Percentiles rank a stretch among this genome's conserved stretches.
Conservation (phyloP, 1,140 invertebrate species). For the Sminthurinus signatus region DNA sequence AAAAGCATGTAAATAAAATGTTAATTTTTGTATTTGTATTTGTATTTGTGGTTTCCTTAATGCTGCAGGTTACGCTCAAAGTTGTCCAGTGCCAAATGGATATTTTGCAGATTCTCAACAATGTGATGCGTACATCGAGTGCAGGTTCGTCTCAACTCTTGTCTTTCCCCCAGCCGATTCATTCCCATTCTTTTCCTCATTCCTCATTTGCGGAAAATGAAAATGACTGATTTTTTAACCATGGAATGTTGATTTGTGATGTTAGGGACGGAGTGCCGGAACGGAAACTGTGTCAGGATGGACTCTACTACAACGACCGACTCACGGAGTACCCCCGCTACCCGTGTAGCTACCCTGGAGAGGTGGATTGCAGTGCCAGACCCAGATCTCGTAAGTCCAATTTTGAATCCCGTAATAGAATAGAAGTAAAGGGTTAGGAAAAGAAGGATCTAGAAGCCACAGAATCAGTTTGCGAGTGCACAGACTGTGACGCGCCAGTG, state of each 20-base stretch:
- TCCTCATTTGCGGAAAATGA: too few species aligned
- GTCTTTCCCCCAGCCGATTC: too few species aligned
- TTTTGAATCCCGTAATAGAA: neutral
- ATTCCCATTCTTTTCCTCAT: neutral
- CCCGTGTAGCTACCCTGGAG: slow-evolving; percentile 71
- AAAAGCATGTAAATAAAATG: too few species aligned
- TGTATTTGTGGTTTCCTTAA: too few species aligned
- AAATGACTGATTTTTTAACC: too few species aligned
- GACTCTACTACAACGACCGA: slow-evolving; percentile 71
- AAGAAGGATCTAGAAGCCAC: too few species aligned
- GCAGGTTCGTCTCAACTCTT: too few species aligned
- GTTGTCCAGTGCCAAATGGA: slow-evolving; percentile 10
- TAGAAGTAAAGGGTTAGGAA: too few species aligned
- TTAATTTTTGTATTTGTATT: too few species aligned
- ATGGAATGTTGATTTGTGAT: too few species aligned
- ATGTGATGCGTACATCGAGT: slow-evolving; percentile 67
- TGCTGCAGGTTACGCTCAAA: slow-evolving; percentile 1
- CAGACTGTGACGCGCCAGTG: too few species aligned
- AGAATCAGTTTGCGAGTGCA: too few species aligned
- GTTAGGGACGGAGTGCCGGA: slow-evolving; percentile 53
- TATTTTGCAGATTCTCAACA: slow-evolving; percentile 60
- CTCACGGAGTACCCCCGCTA: slow-evolving; percentile 58
- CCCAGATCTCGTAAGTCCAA: slow-evolving; percentile 61
- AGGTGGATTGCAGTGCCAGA: slow-evolving; percentile 66
- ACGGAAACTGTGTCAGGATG: slow-evolving; percentile 74